Evolutionary conservation across 2,113 vertebrate species (phyloP), one percentile per base, ranked within the genome.

Genomic region (Peucedramus taeniatus): DNA sequence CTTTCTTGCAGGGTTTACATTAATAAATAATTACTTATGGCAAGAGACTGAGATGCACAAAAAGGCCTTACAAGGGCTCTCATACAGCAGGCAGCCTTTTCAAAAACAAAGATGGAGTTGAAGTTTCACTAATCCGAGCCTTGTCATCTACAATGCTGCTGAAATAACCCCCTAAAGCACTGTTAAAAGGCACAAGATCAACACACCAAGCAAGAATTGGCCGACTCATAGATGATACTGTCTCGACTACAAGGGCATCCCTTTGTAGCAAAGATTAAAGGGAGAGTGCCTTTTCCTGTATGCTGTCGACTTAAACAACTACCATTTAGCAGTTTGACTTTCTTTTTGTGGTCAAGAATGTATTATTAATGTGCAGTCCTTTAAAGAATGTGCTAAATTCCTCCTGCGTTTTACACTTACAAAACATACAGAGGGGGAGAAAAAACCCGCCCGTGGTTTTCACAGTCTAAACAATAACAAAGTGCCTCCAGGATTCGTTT

Each of bases 401-500:
- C 83, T 97, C 90, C 90, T 91, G 95, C 6, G 7, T 95, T 97
- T 96, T 95, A 72, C 91, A 79, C 96, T 98, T 96, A 96, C 68
- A 96, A 98, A 97, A 98, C 90, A 96, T 89, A 69, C 16, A 44
- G 76, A n/a, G 56, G 33, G 37, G 28, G n/a, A 3, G n/a, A 51
- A 88, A 92, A 42, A 49, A 11, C 69, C 61, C 1, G 16, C 86
- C 97, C 94, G 81, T 87, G 90, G 94, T 95, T 97, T 96, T 93
- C 94, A 65, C 75, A 95, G 94, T 91, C 96, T 97, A 97, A 97
- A 97, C 97, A 97, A 93, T 97, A 97, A 97, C 96, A 97, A 95
- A 98, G 97, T 94, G 97, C 97, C 98, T 98, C 96, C 94, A 98
- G 97, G 97, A 97, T 97, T 93, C 96, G 81, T 97, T 98, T 98